Percentiles rank a stretch among this genome's conserved stretches.
Conservation (phyloP, 2,888 invertebrate genomes). For the Tetrapedia diversipes region DNA sequence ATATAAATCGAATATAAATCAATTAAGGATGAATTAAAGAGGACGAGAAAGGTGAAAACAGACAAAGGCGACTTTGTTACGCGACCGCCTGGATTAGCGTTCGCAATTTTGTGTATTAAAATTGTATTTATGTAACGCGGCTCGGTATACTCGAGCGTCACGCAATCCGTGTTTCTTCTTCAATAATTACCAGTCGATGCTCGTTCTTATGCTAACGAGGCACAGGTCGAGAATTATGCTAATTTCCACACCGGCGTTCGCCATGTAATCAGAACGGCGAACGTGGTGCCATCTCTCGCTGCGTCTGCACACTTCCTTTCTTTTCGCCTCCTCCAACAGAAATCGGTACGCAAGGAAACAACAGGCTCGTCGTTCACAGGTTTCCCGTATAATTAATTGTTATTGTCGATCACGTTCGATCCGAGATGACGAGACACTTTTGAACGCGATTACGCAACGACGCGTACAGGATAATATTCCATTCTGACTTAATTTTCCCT, state of each 20-base stretch:
- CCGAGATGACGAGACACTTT: neutral
- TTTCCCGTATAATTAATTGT: neutral
- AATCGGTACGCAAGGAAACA: constrained; percentile 23
- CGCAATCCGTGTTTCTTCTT: constrained; percentile 21
- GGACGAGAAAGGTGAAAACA: too few relatives aligned
- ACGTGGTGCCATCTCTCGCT: constrained; percentile 64
- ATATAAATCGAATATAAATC: too few relatives aligned
- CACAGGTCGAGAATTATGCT: constrained; percentile 32
- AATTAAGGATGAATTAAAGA: too few relatives aligned
- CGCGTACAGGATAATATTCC: too few relatives aligned
- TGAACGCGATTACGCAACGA: neutral
- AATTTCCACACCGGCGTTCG: constrained; percentile 17
- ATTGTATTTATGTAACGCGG: constrained; percentile 32
- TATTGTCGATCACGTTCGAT: neutral
- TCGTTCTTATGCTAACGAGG: constrained; percentile 36
- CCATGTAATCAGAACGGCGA: neutral
- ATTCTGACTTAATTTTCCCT: neutral
- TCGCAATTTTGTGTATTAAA: neutral
- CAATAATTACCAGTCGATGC: constrained; percentile 40
- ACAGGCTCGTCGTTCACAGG: neutral
- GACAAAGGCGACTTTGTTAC: too few relatives aligned
- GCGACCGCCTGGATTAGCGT: neutral
- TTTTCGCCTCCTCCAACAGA: neutral
- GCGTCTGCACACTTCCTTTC: neutral
- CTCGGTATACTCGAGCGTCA: constrained; percentile 10